Base-by-base conservation (phyloP, 2,888 invertebrate genomes). In the Drosophila peninsularis region DNA sequence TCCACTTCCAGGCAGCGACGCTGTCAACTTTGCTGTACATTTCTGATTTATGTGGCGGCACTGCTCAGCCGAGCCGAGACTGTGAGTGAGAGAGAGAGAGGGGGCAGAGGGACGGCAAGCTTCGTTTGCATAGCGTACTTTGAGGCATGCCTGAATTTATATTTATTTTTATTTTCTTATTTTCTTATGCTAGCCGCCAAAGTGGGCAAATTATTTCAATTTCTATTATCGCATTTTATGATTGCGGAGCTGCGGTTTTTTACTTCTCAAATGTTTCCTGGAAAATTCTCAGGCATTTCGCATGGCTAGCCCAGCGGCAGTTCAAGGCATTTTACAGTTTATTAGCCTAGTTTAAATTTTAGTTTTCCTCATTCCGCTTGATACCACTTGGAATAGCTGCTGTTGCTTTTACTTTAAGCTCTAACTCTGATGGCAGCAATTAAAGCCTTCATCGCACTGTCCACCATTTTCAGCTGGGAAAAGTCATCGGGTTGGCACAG, bases 181-280 rank as follows among this genome's bases (percentile, higher is more conserved):
- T 71, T 58, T 52, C 47, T 62, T 39, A 49, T 63, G 63, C 67
- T 64, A 49, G 78, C 75, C 80, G 71, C 67, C 71, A 81, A 81
- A 87, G 80, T 79, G 84, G 88, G 81, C 82, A 89, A 89, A 85
- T 85, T 89, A 85, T 85, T 89, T 85, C 87, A 85, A 89, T 89
- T 85, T 80, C 87, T 82, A 85, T 85, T 85, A 85, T 89, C 87
- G 89, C 84, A 81, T 89, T 88, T 86, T 71, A 58, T 79, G 89
- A 85, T 88, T 88, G 85, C 70, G 63, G 72, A 63, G 62, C 53
- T 69, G 73, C 49, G 65, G 57, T 57, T 76, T 65, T 67, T 70
- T 81, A 72, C 71, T 75, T 67, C 47, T 70, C 44, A 68, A 71
- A 66, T 63, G 71, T 87, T 87, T 74, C 64, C 63, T 32, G 67